Evolutionary conservation across 2,113 vertebrate genomes (phyloP).

Genomic region (Spermophilus dauricus): DNA sequence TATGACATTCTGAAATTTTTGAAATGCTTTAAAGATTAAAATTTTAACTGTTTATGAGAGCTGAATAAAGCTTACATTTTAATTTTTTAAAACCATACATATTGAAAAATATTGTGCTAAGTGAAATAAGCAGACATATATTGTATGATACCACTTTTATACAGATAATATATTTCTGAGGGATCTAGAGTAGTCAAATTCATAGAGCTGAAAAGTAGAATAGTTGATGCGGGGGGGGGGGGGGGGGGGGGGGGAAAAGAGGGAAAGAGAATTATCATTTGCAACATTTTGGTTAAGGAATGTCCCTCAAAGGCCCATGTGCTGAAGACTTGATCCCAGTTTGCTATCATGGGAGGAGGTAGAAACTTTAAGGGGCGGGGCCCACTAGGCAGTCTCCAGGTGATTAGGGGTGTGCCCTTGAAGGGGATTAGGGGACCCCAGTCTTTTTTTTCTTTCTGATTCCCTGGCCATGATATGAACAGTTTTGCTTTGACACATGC

Average conservation of each 20-base stretch:
- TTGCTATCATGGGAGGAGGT: not conserved
- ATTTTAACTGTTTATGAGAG: not conserved
- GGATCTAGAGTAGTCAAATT: not conserved
- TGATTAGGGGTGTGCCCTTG: not conserved
- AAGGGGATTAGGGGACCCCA: not conserved
- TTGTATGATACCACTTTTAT: not conserved
- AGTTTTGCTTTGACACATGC: too few species aligned
- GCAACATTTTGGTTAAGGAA: not conserved
- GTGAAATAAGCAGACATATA: not conserved
- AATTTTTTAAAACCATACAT: not conserved
- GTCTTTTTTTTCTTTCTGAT: too few species aligned
- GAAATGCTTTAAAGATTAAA: not conserved
- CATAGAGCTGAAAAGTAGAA: not conserved
- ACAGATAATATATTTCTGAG: not conserved
- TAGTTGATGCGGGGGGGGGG: too few species aligned
- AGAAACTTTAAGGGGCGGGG: not conserved
- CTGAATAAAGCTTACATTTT: not conserved
- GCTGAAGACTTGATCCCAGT: not conserved
- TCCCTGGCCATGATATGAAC: not conserved
- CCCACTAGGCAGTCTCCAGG: not conserved
- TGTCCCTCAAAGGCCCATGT: not conserved
- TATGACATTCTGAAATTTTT: not conserved
- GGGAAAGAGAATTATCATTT: not conserved
- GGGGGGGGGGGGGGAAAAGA: fast-evolving
- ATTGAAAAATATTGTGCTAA: not conserved